These are phyloP conservation scores for Rhorus exstirpatorius DNA, from an alignment of 2,888 invertebrate genomes.

Conservation along the genomic window DNA sequence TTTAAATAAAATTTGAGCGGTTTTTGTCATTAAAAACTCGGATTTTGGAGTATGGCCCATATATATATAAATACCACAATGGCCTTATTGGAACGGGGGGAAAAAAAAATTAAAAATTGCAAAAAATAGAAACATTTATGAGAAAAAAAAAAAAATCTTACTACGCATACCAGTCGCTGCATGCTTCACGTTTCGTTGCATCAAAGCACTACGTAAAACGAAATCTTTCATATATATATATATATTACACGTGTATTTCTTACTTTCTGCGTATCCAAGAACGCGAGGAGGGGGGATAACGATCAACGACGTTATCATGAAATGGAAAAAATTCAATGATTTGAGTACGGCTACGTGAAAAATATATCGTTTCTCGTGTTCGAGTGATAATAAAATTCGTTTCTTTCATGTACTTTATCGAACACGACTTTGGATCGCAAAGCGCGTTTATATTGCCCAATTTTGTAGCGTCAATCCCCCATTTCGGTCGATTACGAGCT, in stretches of 20 bases:
- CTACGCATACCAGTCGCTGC: conserved; percentile 44
- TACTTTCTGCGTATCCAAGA: conserved; percentile 81
- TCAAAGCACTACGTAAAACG: conserved; percentile 52
- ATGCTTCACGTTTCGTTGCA: conserved; percentile 49
- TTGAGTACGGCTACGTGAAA: conserved; percentile 25
- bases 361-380: neutral
- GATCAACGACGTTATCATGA: conserved; percentile 69
- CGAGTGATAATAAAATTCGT: neutral
- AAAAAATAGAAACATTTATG: neutral
- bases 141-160: conserved; percentile 4
- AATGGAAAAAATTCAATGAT: conserved; percentile 60
- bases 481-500: conserved; percentile 23
- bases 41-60: too few relatives aligned
- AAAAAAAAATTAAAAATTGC: conserved; percentile 33
- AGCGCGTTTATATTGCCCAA: conserved; percentile 56
- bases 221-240: conserved; percentile 2
- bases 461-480: conserved; percentile 33
- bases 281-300: conserved; percentile 71
- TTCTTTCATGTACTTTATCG: conserved; percentile 11
- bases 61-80: too few relatives aligned
- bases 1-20: too few relatives aligned
- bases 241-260: conserved; percentile 69
- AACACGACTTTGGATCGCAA: conserved; percentile 31
- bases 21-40: too few relatives aligned
- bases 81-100: too few relatives aligned